Evolutionary conservation across 2,797 vertebrate species (phyloP), one percentile per base, ranked within the genome.

Genomic region (Furcifer pardalis): DNA sequence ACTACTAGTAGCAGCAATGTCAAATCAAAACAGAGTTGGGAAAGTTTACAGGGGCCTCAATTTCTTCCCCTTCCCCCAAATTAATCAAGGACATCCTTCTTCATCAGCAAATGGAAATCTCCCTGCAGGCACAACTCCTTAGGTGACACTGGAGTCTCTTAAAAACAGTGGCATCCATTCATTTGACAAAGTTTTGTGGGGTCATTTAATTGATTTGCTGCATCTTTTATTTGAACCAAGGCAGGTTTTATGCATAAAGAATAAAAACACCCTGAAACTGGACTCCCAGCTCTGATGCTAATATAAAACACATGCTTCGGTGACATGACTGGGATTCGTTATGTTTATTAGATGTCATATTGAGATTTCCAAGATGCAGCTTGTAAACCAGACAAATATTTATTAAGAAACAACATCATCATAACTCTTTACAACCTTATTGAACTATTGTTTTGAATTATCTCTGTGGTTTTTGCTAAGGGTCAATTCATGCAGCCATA

Each of bases 121-220:
- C 62, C 81, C 56, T 62, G 0, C 10, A 82, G 73, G 68, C 83
- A 86, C 60, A 81, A 19, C 59, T 89, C 60, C 27, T 60, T 52
- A 65, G 78, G 82, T 49, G 87, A 93, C 84, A 90, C 1, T 10
- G 52, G 44, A 49, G 49, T 72, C 60, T 78, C 30, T 44, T 82
- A 42, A 75, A 72, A 86, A 91, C 86, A 91, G 88, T 81, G 75
- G 73, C 52, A 10, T 74, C 12, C 82, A 75, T 87, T 92, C 89
- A 90, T 60, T 79, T 32, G 40, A 4, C 1, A 1, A 84, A 62
- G 27, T 76, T 88, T 89, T 87, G 56, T 84, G 87, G 91, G 12
- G 76, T 23, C 5, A 46, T 89, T 87, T 69, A 84, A 0, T 0
- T 40, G 68, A 79, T 89, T 88, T 88, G 84, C 44, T 78, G 74